A percentile compares a stretch with the other conserved stretches of the same genome.
phyloP scores from a whole-genome alignment of 2,888 invertebrate genomes.

The Heliconius aoede region DNA sequence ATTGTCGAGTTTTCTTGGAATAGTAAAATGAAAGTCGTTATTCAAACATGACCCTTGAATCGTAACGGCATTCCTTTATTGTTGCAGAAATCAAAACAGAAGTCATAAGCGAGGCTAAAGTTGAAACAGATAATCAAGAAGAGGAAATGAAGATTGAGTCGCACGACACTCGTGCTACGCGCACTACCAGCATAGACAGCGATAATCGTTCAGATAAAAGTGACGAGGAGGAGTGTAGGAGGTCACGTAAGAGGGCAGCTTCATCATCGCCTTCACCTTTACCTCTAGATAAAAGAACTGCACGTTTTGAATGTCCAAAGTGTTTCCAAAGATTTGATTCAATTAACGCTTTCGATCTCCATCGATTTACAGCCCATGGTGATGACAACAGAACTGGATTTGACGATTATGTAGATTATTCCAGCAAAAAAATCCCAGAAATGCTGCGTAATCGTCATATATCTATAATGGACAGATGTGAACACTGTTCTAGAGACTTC shows the following conservation, averaged over 20 bases:
- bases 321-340: constrained; percentile 90
- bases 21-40: constrained; percentile 78
- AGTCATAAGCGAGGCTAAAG: constrained; percentile 76
- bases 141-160: constrained; percentile 67
- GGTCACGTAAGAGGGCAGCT: constrained; percentile 72
- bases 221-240: constrained; percentile 72
- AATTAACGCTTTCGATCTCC: constrained; percentile 87
- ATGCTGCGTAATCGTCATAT: constrained; percentile 88
- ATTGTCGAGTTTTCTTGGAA: constrained; percentile 81
- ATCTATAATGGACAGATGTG: constrained; percentile 85
- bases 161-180: constrained; percentile 64
- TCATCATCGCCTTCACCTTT: constrained; percentile 70
- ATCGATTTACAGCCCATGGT: constrained; percentile 86
- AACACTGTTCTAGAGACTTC: constrained; percentile 88
- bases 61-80: constrained; percentile 73
- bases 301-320: constrained; percentile 86
- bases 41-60: constrained; percentile 76
- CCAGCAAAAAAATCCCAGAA: constrained; percentile 90
- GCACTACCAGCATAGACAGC: constrained; percentile 80
- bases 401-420: constrained; percentile 91
- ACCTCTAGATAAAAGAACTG: constrained; percentile 71
- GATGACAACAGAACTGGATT: constrained; percentile 86
- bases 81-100: constrained; percentile 83
- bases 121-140: constrained; percentile 61
- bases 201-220: constrained; percentile 84